Percentiles rank a stretch among this genome's conserved stretches.
phyloP scores from a whole-genome alignment of 1,140 invertebrate species.

The Marisa cornuarietis region DNA sequence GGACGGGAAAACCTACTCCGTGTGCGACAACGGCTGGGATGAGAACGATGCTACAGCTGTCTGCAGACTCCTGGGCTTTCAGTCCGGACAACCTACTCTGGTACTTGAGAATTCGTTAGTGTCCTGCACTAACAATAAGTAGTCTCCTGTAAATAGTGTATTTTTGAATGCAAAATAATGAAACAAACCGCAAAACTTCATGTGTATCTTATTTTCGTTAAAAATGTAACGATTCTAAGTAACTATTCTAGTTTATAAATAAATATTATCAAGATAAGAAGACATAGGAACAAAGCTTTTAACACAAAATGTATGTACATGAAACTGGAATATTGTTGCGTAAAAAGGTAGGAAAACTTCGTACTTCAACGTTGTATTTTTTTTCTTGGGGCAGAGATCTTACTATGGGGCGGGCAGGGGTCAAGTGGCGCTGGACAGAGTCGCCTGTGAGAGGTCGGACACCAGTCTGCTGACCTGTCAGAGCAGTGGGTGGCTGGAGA shows the following conservation, averaged over 20 bases:
- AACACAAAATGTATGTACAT: too few species aligned
- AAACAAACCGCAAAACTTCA: too few species aligned
- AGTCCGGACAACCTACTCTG: conserved; percentile 21
- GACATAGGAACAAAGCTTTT: too few species aligned
- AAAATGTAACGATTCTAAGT: neutral
- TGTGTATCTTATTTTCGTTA: neutral
- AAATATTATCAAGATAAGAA: too few species aligned
- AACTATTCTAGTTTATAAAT: neutral
- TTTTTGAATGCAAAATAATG: too few species aligned
- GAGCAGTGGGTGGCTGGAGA: conserved; percentile 26
- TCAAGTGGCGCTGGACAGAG: conserved; percentile 45
- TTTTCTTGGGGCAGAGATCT: conserved; percentile 22
- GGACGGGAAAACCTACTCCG: conserved; percentile 44
- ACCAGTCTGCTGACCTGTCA: conserved; percentile 42
- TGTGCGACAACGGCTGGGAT: conserved; percentile 51
- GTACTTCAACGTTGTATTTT: too few species aligned
- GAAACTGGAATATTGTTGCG: too few species aligned
- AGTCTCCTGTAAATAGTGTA: too few species aligned
- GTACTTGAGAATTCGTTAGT: neutral
- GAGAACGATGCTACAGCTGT: conserved; percentile 40
- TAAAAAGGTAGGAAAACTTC: neutral
- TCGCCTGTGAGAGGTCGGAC: conserved; percentile 49
- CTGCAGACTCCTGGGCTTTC: conserved; percentile 35
- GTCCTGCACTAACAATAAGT: too few species aligned
- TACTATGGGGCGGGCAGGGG: conserved; percentile 47